Evolutionary conservation across 2,113 vertebrate species (phyloP).

Genomic region (Cynopterus brachyotis): DNA sequence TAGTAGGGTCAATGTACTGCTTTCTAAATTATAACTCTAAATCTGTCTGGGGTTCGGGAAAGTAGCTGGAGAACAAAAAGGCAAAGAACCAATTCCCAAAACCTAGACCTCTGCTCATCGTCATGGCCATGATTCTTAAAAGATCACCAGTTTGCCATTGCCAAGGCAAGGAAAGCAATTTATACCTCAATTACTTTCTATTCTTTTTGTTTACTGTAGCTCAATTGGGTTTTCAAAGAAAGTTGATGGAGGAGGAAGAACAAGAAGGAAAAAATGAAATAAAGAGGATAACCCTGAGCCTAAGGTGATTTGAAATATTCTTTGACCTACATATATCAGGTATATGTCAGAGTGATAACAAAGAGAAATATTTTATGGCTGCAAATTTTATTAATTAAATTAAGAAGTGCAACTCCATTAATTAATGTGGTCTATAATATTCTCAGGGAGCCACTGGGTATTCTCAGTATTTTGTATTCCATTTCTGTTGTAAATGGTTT

Average conservation of each 20-base stretch:
- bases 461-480: neutral
- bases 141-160: neutral
- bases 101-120: neutral
- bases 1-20: neutral
- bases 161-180: neutral
- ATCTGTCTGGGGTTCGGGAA: neutral
- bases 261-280: neutral
- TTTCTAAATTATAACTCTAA: conserved; percentile 18
- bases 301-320: neutral
- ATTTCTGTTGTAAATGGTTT: neutral
- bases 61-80: neutral
- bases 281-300: neutral
- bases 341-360: neutral
- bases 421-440: conserved; percentile 43
- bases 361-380: neutral
- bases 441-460: neutral
- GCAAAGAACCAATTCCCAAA: neutral
- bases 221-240: neutral
- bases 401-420: conserved; percentile 14
- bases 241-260: neutral
- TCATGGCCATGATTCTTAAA: neutral
- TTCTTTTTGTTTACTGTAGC: neutral
- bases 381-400: conserved; percentile 43
- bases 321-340: neutral
- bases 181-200: neutral